Evolutionary conservation across 2,888 invertebrate species (phyloP), one percentile per base, ranked within the genome.

Genomic region (Pogonocherus hispidulus): DNA sequence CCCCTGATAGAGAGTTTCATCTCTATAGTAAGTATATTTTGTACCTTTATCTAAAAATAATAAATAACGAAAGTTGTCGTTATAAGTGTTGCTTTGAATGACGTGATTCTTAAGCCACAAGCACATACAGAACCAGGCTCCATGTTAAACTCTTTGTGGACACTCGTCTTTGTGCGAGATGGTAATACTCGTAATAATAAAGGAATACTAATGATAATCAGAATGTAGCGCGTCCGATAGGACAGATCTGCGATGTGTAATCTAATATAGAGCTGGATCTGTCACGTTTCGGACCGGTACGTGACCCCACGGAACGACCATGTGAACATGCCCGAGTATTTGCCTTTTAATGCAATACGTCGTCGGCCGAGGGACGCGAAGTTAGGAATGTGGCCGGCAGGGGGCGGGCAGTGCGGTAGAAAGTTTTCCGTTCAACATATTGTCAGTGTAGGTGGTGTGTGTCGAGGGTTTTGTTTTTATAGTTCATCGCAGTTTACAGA

Each of bases 251-350:
- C 76, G 78, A 79, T 76, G 79, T 79, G 82, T 85, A 85, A 85
- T 85, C 85, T 84, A 85, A 85, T 84, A 84, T 84, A 81, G 82
- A 82, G 77, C 80, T 79, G 84, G 84, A 84, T 84, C 83, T 82
- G 84, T 84, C 85, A 85, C 85, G 85, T 85, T 83, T 79, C 75
- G 77, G 81, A 82, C 80, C 82, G 79, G 82, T 83, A 85, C 85
- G 85, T 85, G 85, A 83, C 83, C 82, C 81, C 80, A 78, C 79
- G 80, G 76, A 78, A 80, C 77, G 80, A 81, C 81, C 83, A 84
- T 83, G 82, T 84, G 83, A 82, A 83, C 83, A 83, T 80, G 79
- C 78, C 76, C 70, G 74, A 78, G 74, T 80, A 79, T 82, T 81
- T 82, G 79, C 80, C 79, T 80, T 81, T 80, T 80, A 79, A 77